phyloP scores from a whole-genome alignment of 2,888 invertebrate species.

The Chorisops tibialis region DNA sequence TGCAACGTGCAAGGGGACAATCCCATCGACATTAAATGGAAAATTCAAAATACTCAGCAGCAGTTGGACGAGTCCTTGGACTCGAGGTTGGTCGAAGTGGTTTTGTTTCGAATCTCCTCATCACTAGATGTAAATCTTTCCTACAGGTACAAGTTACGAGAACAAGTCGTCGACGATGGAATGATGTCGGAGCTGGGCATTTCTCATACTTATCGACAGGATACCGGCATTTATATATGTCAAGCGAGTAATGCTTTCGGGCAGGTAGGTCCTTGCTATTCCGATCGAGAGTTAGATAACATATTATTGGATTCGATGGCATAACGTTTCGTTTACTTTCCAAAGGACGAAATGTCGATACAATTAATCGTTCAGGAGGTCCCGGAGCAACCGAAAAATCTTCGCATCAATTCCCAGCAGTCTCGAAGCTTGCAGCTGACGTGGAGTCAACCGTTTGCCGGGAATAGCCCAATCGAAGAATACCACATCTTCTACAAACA shows the following conservation, averaged over 20 bases:
- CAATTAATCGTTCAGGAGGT: constrained; percentile 88
- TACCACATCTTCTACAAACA: constrained; percentile 88
- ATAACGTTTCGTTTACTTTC: no score
- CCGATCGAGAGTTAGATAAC: neutral
- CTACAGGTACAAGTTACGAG: constrained; percentile 67
- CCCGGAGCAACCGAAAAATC: constrained; percentile 84
- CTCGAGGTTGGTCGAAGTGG: constrained; percentile 55
- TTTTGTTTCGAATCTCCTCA: neutral
- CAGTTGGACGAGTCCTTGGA: constrained; percentile 69
- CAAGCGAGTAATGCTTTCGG: constrained; percentile 87
- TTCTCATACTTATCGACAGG: constrained; percentile 78
- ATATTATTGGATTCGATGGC: neutral
- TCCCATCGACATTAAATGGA: constrained; percentile 82
- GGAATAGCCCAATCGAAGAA: constrained; percentile 82
- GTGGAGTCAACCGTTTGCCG: constrained; percentile 87
- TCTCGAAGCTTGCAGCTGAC: constrained; percentile 80
- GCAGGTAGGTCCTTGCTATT: constrained; percentile 58
- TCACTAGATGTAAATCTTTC: neutral
- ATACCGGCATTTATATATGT: constrained; percentile 86
- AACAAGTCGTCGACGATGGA: constrained; percentile 74
- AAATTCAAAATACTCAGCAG: constrained; percentile 65
- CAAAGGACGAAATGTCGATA: constrained; percentile 78
- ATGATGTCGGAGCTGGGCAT: constrained; percentile 83
- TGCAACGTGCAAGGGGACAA: constrained; percentile 86
- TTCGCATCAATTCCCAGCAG: constrained; percentile 79